Base-by-base conservation (phyloP, 2,797 vertebrate genomes). In the Enteromius unitaeniatus region DNA sequence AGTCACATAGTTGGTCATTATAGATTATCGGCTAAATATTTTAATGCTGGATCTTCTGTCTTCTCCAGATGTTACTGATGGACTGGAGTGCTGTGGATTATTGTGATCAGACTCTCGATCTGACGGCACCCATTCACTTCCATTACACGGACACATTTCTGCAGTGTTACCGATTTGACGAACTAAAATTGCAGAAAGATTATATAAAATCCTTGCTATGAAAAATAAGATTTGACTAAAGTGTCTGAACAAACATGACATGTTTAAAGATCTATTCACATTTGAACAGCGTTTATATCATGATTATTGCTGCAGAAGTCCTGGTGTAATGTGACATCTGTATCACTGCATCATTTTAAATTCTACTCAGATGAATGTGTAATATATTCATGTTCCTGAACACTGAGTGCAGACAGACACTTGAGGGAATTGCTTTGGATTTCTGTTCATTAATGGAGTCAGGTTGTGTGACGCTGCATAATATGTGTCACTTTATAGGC, bases 401-500 rank as follows among this genome's bases (percentile, higher is more conserved):
- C 45, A 64, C 40, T n/a, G 47, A 64, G 70, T 53, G 26, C 60
- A 67, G 11, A 65, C 23, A 21, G 26, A 55, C 78, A 68, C 34
- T 69, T 40, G 0, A 31, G 31, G 15, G n/a, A 21, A 55, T 23
- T 42, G 49, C 49, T 42, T 28, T 49, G 23, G 0, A 15, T 19
- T 80, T 45, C 65, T 55, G 49, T 55, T 69, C 49, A 51, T 23
- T 69, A 40, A 53, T 11, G 26, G 6, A 47, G 26, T 31, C 26
- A 21, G 60, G 42, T 14, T 40, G 21, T 55, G 78, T 68, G 78
- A 34, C 6, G 1, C 34, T 21, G 64, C 64, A 68, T 79, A 67
- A 51, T 65, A 17, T 69, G 15, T 28, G 45, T 69, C 51, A 69
- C 31, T 68, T 79, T 37, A 79, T 42, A 21, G 17, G 31, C 34